These are phyloP conservation scores for Eulimnadia texana DNA, from an alignment of 1,140 invertebrate genomes.

Conservation along the genomic window DNA sequence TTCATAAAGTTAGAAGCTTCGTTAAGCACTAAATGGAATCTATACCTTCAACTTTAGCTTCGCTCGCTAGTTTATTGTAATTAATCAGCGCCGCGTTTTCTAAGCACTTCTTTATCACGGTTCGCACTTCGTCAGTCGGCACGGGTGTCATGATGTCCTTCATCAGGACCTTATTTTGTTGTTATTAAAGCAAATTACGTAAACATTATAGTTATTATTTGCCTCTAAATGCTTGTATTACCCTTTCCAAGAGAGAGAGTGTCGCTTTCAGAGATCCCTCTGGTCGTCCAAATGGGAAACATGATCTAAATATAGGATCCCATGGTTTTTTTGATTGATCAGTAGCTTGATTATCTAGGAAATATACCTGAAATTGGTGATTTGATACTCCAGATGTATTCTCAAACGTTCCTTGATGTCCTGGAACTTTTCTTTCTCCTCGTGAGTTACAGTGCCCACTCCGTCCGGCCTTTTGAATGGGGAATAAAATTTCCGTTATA, in stretches of 20 bases:
- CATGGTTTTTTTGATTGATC: too few relatives aligned
- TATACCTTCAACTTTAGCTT: conserved; percentile 93
- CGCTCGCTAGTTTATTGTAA: conserved; percentile 87
- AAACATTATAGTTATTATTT: too few relatives aligned
- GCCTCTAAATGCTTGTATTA: conserved; percentile 26
- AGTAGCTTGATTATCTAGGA: background rate
- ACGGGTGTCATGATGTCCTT: conserved; percentile 98
- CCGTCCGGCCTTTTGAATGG: conserved; percentile 69
- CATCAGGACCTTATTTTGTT: conserved; percentile 89
- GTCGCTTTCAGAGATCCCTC: conserved; percentile 95
- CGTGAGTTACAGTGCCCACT: conserved; percentile 90
- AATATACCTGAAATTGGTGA: conserved; percentile 88
- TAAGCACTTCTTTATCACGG: conserved; percentile 89
- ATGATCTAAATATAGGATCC: conserved; percentile 49
- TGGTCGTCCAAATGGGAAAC: conserved; percentile 95
- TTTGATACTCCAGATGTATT: conserved; percentile 89
- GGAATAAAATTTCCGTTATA: background rate
- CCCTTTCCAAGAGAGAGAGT: conserved; percentile 84
- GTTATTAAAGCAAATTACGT: background rate
- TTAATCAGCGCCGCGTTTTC: conserved; percentile 96
- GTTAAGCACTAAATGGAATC: conserved; percentile 12
- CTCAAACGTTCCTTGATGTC: conserved; percentile 90
- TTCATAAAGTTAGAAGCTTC: background rate
- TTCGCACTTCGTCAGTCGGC: conserved; percentile 85
- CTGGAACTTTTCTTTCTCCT: conserved; percentile 95